phyloP scores from a whole-genome alignment of 1,140 invertebrate genomes.

The Zaprionus kolodkinae region DNA sequence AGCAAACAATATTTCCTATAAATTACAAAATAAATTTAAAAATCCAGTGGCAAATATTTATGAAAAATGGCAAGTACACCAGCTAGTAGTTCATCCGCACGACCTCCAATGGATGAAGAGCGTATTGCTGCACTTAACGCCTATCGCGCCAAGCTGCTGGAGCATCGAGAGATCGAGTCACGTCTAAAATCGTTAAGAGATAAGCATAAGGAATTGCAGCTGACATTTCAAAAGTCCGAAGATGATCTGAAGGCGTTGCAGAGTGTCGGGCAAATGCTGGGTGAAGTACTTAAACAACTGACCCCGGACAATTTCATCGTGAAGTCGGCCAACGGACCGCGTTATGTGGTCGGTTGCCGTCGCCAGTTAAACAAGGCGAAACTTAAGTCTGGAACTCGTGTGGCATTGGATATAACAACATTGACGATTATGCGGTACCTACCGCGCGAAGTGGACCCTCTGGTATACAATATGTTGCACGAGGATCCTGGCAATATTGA shows the following conservation, averaged over 20 bases:
- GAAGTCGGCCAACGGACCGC: slow-evolving; percentile 64
- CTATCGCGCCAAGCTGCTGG: slow-evolving; percentile 96
- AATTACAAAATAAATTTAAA: slow-evolving; percentile 5
- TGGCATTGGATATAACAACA: slow-evolving; percentile 65
- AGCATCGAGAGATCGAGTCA: slow-evolving; percentile 97
- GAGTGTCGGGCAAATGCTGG: slow-evolving; percentile 99
- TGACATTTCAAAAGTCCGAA: slow-evolving; percentile 99
- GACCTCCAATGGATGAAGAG: slow-evolving; percentile 24
- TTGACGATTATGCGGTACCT: slow-evolving; percentile 69
- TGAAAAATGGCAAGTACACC: slow-evolving; percentile 18
- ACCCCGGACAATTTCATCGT: slow-evolving; percentile 96
- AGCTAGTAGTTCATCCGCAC: background rate
- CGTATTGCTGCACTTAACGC: slow-evolving; percentile 94
- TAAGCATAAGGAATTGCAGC: slow-evolving; percentile 96
- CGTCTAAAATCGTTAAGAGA: slow-evolving; percentile 97
- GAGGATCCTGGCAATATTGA: slow-evolving; percentile 70
- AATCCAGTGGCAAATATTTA: background rate
- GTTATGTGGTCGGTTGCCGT: slow-evolving; percentile 67
- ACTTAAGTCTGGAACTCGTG: slow-evolving; percentile 62
- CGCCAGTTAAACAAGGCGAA: slow-evolving; percentile 61
- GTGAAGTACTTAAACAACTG: slow-evolving; percentile 98
- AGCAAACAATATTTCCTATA: slow-evolving; percentile 5
- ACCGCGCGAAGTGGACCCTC: slow-evolving; percentile 66
- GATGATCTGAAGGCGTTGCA: slow-evolving; percentile 99
- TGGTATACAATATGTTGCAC: slow-evolving; percentile 71